These are phyloP conservation scores for Pseudomyrmex dendroicus DNA, from an alignment of 1,140 invertebrate genomes.

Conservation along the genomic window DNA sequence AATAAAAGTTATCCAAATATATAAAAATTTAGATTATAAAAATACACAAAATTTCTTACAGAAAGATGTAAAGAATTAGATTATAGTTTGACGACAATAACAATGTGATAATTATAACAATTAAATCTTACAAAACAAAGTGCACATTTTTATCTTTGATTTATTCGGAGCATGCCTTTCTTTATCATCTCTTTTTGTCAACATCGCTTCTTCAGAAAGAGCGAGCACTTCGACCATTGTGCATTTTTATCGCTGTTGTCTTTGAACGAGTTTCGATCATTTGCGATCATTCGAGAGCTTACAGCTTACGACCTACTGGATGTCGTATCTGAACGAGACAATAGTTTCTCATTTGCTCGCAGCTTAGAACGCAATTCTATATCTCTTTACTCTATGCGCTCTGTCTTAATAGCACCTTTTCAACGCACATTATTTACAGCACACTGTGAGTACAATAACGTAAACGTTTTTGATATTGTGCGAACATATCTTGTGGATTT, in stretches of 20 bases:
- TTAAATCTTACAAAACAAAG: constrained; percentile 18
- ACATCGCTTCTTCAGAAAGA: constrained; percentile 56
- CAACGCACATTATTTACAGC: constrained; percentile 40
- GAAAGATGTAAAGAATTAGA: not conserved
- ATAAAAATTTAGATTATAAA: no score
- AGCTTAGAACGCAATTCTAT: constrained; percentile 33
- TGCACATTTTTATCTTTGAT: constrained; percentile 36
- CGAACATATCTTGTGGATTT: constrained; percentile 42
- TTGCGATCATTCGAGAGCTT: constrained; percentile 58
- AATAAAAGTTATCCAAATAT: no score
- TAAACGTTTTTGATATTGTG: constrained; percentile 69
- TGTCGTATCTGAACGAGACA: constrained; percentile 26
- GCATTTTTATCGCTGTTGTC: constrained; percentile 47
- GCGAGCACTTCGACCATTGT: constrained; percentile 27
- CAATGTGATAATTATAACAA: not conserved
- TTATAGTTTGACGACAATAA: not conserved
- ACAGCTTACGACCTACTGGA: constrained; percentile 34
- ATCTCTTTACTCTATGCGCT: constrained; percentile 34
- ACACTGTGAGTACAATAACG: constrained; percentile 27
- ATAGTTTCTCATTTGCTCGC: constrained; percentile 45
- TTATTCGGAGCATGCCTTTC: constrained; percentile 43
- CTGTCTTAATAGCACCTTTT: constrained; percentile 58
- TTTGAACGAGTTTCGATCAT: constrained; percentile 38
- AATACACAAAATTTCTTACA: not conserved
- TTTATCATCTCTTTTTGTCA: constrained; percentile 62